Conservation (phyloP, 2,113 vertebrate species). For the Ophiodon elongatus region DNA sequence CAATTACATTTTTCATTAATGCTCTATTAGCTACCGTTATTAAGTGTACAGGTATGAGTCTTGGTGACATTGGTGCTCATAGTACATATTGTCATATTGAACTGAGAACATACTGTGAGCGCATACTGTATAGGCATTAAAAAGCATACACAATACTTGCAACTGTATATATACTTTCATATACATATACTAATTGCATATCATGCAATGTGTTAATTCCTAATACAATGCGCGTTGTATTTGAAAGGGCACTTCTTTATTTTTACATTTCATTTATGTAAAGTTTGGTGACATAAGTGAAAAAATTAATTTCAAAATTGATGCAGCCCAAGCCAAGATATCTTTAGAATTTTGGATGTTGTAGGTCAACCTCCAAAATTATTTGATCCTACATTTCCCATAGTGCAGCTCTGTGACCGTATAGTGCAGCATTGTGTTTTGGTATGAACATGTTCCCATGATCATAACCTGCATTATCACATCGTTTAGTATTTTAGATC, state of each 20-base stretch:
- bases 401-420: neutral
- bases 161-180: neutral
- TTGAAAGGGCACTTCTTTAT: neutral
- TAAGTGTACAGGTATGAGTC: slow-evolving; percentile 24
- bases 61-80: neutral
- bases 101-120: neutral
- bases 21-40: neutral
- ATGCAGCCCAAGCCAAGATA: neutral
- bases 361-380: neutral
- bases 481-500: neutral
- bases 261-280: neutral
- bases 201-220: neutral
- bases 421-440: too few relatives aligned
- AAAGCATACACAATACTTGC: neutral
- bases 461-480: neutral
- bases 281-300: too few relatives aligned
- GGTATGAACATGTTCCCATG: neutral
- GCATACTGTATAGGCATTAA: neutral
- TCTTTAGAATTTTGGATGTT: neutral
- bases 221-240: neutral
- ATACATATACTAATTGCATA: neutral
- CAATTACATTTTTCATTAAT: slow-evolving; percentile 39
- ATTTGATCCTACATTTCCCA: neutral
- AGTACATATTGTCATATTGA: neutral
- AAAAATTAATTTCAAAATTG: neutral